Conservation (phyloP, 2,888 invertebrate genomes). For the Pachycephus smyrnensis region DNA sequence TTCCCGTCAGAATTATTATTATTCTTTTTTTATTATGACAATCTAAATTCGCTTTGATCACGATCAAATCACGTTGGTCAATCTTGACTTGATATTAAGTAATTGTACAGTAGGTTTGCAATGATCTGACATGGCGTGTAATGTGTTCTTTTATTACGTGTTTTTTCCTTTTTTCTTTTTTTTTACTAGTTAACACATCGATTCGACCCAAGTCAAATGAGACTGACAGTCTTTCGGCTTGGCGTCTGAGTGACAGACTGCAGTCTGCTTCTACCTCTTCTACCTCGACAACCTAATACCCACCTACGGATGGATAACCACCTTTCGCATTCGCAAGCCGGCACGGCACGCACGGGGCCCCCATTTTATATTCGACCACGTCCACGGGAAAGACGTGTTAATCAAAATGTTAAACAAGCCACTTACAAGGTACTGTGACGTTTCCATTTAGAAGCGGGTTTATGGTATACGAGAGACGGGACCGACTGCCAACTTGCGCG, state of each 20-base stretch:
- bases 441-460: conserved; percentile 58
- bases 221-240: conserved; percentile 55
- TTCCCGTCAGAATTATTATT: neutral
- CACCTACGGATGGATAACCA: conserved; percentile 55
- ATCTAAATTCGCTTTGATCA: neutral
- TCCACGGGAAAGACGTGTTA: conserved; percentile 60
- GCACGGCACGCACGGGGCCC: conserved; percentile 27
- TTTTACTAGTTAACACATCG: conserved; percentile 50
- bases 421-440: conserved; percentile 65
- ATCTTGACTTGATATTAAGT: neutral
- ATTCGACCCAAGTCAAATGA: conserved; percentile 51
- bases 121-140: neutral
- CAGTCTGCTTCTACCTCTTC: conserved; percentile 50
- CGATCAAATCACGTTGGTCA: neutral
- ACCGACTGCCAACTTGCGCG: neutral
- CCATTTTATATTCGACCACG: conserved; percentile 32
- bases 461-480: neutral
- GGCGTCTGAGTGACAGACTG: conserved; percentile 47
- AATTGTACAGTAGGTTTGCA: neutral
- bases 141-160: neutral
- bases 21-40: neutral
- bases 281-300: conserved; percentile 64
- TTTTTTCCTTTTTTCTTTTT: neutral
- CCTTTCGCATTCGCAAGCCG: conserved; percentile 47
- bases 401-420: conserved; percentile 67